Evolutionary conservation across 2,888 invertebrate genomes (phyloP).

Genomic region (Oscheius sp.): DNA sequence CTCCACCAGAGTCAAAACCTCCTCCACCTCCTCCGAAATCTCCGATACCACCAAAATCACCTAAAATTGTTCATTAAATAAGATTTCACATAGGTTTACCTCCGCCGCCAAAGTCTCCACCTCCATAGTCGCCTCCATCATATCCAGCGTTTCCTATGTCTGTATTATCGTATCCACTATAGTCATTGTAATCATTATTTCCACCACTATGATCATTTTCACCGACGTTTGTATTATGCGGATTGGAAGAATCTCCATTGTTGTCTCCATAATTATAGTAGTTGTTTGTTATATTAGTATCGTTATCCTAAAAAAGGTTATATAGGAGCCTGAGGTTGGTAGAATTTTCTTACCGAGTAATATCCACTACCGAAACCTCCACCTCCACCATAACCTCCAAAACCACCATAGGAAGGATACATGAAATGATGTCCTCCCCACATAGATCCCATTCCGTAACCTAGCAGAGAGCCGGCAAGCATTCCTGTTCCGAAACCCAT

Average conservation of each 20-base stretch:
- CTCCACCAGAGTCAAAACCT: constrained; percentile 22
- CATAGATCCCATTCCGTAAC: constrained; percentile 54
- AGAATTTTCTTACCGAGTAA: constrained; percentile 37
- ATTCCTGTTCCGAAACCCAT: constrained; percentile 61
- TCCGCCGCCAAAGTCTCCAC: constrained; percentile 38
- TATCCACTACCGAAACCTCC: constrained; percentile 56
- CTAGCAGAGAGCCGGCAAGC: constrained; percentile 59
- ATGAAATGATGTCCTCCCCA: constrained; percentile 46
- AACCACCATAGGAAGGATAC: constrained; percentile 51
- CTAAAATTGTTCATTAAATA: too few relatives aligned
- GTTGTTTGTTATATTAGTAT: constrained; percentile 54
- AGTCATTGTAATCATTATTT: constrained; percentile 31
- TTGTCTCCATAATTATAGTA: constrained; percentile 47
- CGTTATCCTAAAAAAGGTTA: constrained; percentile 5
- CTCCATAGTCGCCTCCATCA: constrained; percentile 36
- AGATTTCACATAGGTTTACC: constrained; percentile 20
- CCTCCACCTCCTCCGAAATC: constrained; percentile 24
- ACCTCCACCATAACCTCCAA: constrained; percentile 53
- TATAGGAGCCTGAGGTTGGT: too few relatives aligned
- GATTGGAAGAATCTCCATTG: constrained; percentile 19
- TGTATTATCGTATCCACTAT: constrained; percentile 20
- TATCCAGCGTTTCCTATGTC: constrained; percentile 33
- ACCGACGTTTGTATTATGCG: background rate
- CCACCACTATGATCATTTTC: constrained; percentile 21
- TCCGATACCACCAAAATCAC: constrained; percentile 23